Evolutionary conservation across 2,888 invertebrate species (phyloP).

Genomic region (Bugula neritina): DNA sequence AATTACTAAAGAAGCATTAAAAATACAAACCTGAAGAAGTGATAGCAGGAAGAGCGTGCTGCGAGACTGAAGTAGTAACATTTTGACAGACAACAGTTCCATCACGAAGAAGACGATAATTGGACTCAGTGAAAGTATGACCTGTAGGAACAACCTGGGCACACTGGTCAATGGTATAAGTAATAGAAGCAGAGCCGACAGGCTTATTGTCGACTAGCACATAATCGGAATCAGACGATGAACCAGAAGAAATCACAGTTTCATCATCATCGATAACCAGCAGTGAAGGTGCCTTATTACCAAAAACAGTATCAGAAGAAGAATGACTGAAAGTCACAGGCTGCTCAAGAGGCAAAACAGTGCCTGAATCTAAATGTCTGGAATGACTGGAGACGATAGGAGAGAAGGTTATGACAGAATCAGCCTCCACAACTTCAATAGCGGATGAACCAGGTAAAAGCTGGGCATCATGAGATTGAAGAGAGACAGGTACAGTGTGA

Average conservation of each 20-base stretch:
- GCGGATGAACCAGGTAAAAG: too few relatives aligned
- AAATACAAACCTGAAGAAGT: not conserved
- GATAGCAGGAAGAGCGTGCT: not conserved
- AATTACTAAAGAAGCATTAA: not conserved
- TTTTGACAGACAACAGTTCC: slow-evolving; percentile 21
- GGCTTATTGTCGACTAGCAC: not conserved
- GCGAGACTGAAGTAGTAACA: not conserved
- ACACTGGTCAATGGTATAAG: not conserved
- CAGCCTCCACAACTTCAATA: too few relatives aligned
- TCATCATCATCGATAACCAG: slow-evolving; percentile 16
- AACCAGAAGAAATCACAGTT: slow-evolving; percentile 1
- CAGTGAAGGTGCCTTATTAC: not conserved
- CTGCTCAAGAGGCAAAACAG: too few relatives aligned
- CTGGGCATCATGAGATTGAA: too few relatives aligned
- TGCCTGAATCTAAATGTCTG: too few relatives aligned
- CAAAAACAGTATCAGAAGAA: too few relatives aligned
- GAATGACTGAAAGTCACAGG: too few relatives aligned
- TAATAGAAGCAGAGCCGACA: not conserved
- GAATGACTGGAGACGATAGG: too few relatives aligned
- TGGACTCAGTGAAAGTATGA: slow-evolving; percentile 1
- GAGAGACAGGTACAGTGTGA: too few relatives aligned
- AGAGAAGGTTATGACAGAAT: too few relatives aligned
- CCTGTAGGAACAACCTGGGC: not conserved
- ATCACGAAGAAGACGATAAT: slow-evolving; percentile 10
- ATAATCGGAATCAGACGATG: not conserved